Evolutionary conservation across 2,797 vertebrate genomes (phyloP).

Genomic region (Acestrorhynchus altus): DNA sequence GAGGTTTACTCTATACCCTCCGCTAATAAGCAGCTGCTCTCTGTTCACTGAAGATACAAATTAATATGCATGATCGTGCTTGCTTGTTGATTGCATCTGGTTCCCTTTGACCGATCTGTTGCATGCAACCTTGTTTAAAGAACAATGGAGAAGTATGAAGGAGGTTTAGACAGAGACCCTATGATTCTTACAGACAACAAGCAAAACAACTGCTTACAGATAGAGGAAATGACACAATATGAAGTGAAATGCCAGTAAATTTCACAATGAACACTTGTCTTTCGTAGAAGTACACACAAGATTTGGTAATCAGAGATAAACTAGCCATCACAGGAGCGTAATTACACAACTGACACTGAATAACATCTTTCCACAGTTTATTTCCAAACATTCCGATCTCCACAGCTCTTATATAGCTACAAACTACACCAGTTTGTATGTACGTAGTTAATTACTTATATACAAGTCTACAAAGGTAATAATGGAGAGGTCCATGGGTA

Average conservation of each 20-base stretch:
- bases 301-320: background rate
- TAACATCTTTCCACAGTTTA: conserved; percentile 12
- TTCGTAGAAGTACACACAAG: too few relatives aligned
- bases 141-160: background rate
- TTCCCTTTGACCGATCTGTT: background rate
- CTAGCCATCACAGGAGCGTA: background rate
- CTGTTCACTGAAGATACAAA: too few relatives aligned
- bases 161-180: background rate
- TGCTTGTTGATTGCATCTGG: too few relatives aligned
- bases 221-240: too few relatives aligned
- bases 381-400: background rate
- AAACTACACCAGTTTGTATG: background rate
- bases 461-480: conserved; percentile 13
- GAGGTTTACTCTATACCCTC: too few relatives aligned
- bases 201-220: background rate
- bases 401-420: background rate
- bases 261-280: background rate
- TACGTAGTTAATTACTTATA: conserved; percentile 6
- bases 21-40: too few relatives aligned
- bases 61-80: too few relatives aligned
- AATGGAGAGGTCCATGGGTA: background rate
- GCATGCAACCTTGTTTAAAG: background rate
- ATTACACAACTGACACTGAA: background rate
- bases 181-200: background rate
- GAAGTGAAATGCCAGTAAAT: too few relatives aligned